Base-by-base conservation (phyloP, 2,797 vertebrate genomes). In the Falco novaeseelandiae region DNA sequence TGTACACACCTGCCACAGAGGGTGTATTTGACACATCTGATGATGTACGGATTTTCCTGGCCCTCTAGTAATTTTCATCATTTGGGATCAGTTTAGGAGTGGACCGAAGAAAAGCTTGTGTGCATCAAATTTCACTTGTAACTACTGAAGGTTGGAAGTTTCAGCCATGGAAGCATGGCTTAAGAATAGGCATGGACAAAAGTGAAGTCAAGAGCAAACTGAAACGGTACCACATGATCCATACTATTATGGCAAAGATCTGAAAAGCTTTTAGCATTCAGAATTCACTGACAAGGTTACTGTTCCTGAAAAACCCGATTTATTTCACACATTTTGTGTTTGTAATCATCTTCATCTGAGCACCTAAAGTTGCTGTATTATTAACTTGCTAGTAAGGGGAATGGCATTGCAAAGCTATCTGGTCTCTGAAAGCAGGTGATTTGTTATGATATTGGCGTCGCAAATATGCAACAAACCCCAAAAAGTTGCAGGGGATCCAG, bases 1-100 rank as follows among this genome's bases (percentile, higher is more conserved):
- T 0, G 7, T 9, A 15, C 5, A 2, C 2, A 1, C 23, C 38
- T 38, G 6, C 42, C 12, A 10, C 36, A 19, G 3, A n/a, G 21
- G 20, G 2, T 3, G 25, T 16, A 4, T 54, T 32, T 25, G 54
- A 51, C 29, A 25, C 26, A 21, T 36, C 34, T 16, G 57, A 25
- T 25, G 20, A 55, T 6, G 38, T 1, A 8, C 4, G 3, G 21
- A 5, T 36, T 48, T 55, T 70, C 21, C 71, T 77, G 44, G 22
- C 34, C 16, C 36, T 8, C 14, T 27, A 27, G 7, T 30, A n/a
- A 36, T 44, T 76, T 59, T 48, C 67, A 12, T 40, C 40, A n/a
- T 46, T 81, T 10, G 8, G 29, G 27, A 25, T 36, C 22, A 15
- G 1, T 78, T 81, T 70, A 59, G 59, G 44, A 87, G 52, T 22